phyloP scores from a whole-genome alignment of 2,113 vertebrate species.

The Gymnorhina tibicen region DNA sequence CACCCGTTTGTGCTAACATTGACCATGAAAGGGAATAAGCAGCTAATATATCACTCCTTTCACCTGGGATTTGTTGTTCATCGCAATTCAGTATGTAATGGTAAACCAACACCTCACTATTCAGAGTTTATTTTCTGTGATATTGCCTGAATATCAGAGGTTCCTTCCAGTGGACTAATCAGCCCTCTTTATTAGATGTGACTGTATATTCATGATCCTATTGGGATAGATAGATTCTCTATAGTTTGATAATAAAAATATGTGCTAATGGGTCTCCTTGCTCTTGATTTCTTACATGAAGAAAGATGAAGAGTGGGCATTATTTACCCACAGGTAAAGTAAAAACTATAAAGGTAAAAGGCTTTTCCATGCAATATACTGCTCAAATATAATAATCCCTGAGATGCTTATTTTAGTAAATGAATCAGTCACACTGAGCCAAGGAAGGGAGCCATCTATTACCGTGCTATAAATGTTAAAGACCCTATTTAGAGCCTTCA shows the following conservation, averaged over 20 bases:
- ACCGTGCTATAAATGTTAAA: constrained; percentile 60
- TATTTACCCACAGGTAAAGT: constrained; percentile 66
- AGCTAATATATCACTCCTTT: background rate
- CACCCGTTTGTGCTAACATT: background rate
- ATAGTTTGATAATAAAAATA: constrained; percentile 58
- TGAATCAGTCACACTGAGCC: constrained; percentile 58
- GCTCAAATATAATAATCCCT: constrained; percentile 58
- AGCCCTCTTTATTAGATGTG: constrained; percentile 6
- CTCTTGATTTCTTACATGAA: constrained; percentile 39
- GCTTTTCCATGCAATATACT: constrained; percentile 52
- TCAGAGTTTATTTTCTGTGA: constrained; percentile 18
- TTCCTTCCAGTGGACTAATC: constrained; percentile 34
- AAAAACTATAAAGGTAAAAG: constrained; percentile 64
- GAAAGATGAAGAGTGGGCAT: constrained; percentile 3
- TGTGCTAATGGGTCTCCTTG: constrained; percentile 41
- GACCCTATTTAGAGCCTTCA: constrained; percentile 62
- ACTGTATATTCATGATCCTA: constrained; percentile 50
- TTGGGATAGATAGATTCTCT: constrained; percentile 57
- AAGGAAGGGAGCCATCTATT: constrained; percentile 53
- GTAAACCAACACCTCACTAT: background rate
- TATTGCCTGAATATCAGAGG: background rate
- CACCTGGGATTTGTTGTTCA: background rate
- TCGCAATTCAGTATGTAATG: constrained; percentile 16
- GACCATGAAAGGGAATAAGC: background rate
- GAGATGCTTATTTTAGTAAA: constrained; percentile 71